Evolutionary conservation across 1,140 invertebrate genomes (phyloP), one percentile per base, ranked within the genome.

Genomic region (Brachionus sp.): DNA sequence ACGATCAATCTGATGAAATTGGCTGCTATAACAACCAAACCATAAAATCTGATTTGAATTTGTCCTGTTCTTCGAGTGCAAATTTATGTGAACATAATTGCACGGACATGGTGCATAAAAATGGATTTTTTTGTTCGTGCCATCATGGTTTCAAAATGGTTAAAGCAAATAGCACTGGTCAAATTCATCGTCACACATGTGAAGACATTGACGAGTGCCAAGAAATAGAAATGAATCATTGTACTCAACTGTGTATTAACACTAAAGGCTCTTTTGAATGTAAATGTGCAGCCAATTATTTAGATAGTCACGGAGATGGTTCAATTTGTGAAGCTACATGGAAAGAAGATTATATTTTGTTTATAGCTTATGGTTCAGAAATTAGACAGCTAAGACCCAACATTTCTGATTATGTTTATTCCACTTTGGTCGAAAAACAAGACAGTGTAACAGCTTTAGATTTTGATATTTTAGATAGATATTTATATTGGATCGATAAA

Each of bases 261-360:
- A 39, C 37, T 37, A 66, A 44, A 35, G 64, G 80, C 7, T 83
- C 80, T 44, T 83, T 46, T 68, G 37, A 83, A 68, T 83, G 80
- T 73, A 70, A 83, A 83, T 83, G 80, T 83, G n/a, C 29, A 57
- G 29, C 37, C 9, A 57, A 57, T 78, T 78, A 62, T 29, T 19
- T 78, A 9, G 50, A 57, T 57, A 33, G 12, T n/a, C 75, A 78
- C 16, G 9, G 33, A 37, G 46, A 78, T 78, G 75, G 75, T 7
- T 57, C 75, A 1, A 19, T 57, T 37, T 78, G 75, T 37, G 33
- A 78, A 23, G 46, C 75, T 75, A 46, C 19, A 12, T 75, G 70
- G 70, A 75, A 75, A 75, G 70, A 75, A 50, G 70, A 75, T 29
- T 44, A 23, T 12, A 46, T 75, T 50, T 46, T 75, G 5, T 12